A percentile compares a stretch with the other conserved stretches of the same genome.
Evolutionary conservation across 2,113 vertebrate species (phyloP).

Genomic region (Leptocoma aspasia): DNA sequence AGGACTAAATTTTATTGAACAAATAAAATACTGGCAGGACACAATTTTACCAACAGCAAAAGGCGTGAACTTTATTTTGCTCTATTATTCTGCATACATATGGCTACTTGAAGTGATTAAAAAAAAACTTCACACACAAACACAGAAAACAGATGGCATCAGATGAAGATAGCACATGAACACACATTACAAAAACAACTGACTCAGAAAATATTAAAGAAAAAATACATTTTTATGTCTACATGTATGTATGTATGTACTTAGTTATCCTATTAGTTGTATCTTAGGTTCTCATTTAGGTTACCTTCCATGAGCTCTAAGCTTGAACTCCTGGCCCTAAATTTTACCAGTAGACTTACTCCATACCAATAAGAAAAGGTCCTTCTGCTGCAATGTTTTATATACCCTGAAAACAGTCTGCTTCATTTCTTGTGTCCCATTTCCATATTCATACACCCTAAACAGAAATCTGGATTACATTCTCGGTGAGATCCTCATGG

Average conservation of each 20-base stretch:
- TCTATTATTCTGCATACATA: not conserved
- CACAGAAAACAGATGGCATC: constrained; percentile 14
- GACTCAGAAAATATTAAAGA: not conserved
- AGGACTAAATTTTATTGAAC: not conserved
- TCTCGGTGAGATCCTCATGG: not conserved
- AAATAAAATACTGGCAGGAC: not conserved
- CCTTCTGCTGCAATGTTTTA: not conserved
- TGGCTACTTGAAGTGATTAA: constrained; percentile 15
- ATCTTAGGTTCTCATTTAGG: not conserved
- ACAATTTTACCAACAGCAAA: not conserved
- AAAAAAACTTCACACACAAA: not conserved
- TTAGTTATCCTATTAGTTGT: not conserved
- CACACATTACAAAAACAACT: not conserved
- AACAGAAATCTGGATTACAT: not conserved
- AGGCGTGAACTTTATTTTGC: not conserved
- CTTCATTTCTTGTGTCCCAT: not conserved
- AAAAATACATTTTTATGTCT: not conserved
- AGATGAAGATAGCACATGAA: not conserved
- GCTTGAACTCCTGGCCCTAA: not conserved
- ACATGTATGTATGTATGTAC: not conserved
- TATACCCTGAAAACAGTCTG: not conserved
- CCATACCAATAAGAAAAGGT: not conserved
- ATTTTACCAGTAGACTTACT: not conserved
- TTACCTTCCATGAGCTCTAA: not conserved
- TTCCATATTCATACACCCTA: not conserved